Evolutionary conservation across 2,888 invertebrate genomes (phyloP).

Genomic region (Brachypalpus laphriformis): DNA sequence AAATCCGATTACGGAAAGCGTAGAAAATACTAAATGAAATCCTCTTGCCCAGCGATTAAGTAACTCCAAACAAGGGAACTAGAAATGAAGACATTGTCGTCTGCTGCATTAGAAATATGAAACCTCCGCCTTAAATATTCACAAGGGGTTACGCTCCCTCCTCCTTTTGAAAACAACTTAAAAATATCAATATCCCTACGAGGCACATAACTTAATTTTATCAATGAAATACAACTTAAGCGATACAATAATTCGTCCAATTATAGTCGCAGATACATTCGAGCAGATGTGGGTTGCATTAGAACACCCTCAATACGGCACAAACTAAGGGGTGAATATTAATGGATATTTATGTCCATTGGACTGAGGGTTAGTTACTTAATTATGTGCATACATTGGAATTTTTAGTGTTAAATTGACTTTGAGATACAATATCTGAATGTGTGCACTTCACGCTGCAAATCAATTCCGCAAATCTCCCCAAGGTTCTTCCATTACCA

Average conservation of each 20-base stretch:
- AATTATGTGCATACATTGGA: conserved; percentile 51
- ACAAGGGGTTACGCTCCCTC: conserved; percentile 27
- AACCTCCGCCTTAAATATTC: conserved; percentile 10
- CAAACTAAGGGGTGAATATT: conserved; percentile 57
- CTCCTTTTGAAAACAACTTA: conserved; percentile 22
- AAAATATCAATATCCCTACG: conserved; percentile 61
- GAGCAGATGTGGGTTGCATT: conserved; percentile 70
- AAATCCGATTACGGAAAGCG: conserved; percentile 53
- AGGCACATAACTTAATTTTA: conserved; percentile 38
- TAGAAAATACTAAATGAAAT: conserved; percentile 5
- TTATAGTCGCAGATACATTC: conserved; percentile 23
- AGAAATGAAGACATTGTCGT: conserved; percentile 47
- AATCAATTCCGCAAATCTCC: not conserved
- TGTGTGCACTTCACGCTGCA: not conserved
- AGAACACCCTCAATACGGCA: conserved; percentile 11
- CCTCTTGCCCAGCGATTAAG: conserved; percentile 42
- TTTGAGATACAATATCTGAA: not conserved
- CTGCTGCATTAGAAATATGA: conserved; percentile 42
- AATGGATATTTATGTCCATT: conserved; percentile 69
- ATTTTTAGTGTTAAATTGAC: conserved; percentile 30
- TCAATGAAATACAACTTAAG: conserved; percentile 51
- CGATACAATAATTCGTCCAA: conserved; percentile 56
- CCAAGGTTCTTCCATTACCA: not conserved
- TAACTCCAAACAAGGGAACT: conserved; percentile 38
- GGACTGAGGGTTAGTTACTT: conserved; percentile 36